Evolutionary conservation across 2,888 invertebrate species (phyloP), one percentile per base, ranked within the genome.

Genomic region (Gari tellinella): DNA sequence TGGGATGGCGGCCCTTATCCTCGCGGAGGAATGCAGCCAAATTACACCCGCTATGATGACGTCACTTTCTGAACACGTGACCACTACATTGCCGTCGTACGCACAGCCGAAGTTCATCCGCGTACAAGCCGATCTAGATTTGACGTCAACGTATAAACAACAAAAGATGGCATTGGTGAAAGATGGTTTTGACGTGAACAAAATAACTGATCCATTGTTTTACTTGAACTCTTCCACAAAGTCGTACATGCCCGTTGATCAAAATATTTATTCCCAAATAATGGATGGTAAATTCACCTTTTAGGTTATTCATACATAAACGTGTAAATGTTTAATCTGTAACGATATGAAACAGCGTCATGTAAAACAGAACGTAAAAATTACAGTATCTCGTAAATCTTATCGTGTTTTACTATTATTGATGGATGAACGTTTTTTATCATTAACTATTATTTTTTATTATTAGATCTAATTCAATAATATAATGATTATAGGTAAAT

Each of bases 1-100:
- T 4, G 90, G 90, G 0, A 90, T 90, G 90, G 88, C 84, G 5
- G 78, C 90, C 3, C 46, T 90, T 2, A 77, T 72, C 17, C 56
- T 87, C 25, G 72, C 66, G 7, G 73, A 81, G 14, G 60, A 57
- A 0, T 37, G 69, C 14, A 48, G 72, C 14, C 51, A 38, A 1
- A 19, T 12, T 0, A 63, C 78, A 1, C 69, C 72, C 0, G 58
- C 69, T 2, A 74, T 80, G 43, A 23, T 82, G 8, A 43, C 45
- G 1, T 63, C 60, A 1, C 58, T 88, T 0, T 83, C 78, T 31
- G 53, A 69, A 15, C 82, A 83, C 23, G 84, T 83, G 52, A 57
- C 56, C 14, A 73, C 76, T 4, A 67, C 74, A 14, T 73, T 90
- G 10, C 86, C 89, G 8, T n/a, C 68, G 0, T 90, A 90, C 56